Evolutionary conservation across 1,140 invertebrate genomes (phyloP).

Genomic region (Aphelinus atriplicis): DNA sequence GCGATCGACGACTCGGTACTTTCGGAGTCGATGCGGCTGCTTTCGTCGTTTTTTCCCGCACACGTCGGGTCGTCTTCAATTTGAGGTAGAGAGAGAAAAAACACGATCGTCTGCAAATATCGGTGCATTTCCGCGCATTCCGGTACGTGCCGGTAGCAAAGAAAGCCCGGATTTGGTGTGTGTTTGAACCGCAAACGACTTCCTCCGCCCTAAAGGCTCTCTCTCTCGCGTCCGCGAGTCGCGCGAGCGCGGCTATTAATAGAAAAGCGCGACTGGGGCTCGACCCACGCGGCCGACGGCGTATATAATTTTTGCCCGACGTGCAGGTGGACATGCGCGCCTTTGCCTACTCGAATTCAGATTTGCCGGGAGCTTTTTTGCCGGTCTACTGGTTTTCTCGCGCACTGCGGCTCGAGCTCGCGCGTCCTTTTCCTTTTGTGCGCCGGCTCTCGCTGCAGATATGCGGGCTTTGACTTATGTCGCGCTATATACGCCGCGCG

Average conservation of each 20-base stretch:
- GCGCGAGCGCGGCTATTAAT: slow-evolving; percentile 6
- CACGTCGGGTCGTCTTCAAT: no score
- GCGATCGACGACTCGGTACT: no score
- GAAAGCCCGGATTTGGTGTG: no score
- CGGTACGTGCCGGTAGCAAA: no score
- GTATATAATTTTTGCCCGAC: slow-evolving; percentile 16
- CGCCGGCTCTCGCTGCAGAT: not conserved
- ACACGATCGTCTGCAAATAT: no score
- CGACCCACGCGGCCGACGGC: not conserved
- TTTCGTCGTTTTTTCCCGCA: no score
- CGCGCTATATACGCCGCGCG: not conserved
- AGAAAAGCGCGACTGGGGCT: slow-evolving; percentile 5
- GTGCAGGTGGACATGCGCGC: slow-evolving; percentile 14
- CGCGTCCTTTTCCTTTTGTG: not conserved
- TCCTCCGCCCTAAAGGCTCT: no score
- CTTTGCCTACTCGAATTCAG: slow-evolving; percentile 21
- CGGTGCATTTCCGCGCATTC: no score
- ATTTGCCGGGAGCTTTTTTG: slow-evolving; percentile 21
- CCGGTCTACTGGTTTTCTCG: not conserved
- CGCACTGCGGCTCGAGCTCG: not conserved
- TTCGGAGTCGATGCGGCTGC: no score
- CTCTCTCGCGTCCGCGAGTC: no score
- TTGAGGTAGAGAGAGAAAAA: no score
- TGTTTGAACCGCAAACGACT: no score
- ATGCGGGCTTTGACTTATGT: not conserved